Conservation (phyloP, 2,113 vertebrate genomes). For the Pantherophis guttatus region DNA sequence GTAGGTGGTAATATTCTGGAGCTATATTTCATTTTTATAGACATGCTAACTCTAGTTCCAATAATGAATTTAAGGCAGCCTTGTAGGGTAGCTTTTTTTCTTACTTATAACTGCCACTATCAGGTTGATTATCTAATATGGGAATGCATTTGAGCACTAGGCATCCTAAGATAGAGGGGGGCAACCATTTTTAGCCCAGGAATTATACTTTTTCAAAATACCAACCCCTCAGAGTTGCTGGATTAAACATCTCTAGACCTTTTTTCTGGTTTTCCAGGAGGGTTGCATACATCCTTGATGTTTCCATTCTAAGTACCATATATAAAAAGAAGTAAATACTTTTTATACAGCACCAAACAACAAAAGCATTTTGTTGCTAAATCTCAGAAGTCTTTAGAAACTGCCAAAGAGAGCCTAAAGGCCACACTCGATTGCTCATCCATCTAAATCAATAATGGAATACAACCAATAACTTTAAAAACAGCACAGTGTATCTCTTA, state of each 20-base stretch:
- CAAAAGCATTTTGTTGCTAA: no score
- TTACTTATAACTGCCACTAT: background rate
- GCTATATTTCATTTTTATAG: background rate
- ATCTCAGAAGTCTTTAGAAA: no score
- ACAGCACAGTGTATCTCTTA: no score
- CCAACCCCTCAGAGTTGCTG: background rate
- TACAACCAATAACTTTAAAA: no score
- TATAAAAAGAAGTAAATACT: background rate
- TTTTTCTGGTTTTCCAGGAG: background rate
- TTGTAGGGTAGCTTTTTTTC: background rate
- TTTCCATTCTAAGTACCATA: background rate
- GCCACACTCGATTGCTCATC: no score
- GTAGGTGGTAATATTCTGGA: constrained; percentile 22
- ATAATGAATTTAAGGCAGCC: background rate
- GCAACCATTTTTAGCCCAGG: background rate
- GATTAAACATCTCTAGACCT: background rate
- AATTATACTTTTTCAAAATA: background rate
- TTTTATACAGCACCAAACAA: background rate
- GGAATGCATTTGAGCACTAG: background rate
- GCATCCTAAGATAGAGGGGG: no score
- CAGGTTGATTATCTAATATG: background rate
- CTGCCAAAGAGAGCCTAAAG: no score
- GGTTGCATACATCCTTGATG: background rate
- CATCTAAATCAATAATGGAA: no score
- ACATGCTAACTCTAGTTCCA: background rate